Evolutionary conservation across 2,888 invertebrate genomes (phyloP).

Genomic region (Meloe dianella): DNA sequence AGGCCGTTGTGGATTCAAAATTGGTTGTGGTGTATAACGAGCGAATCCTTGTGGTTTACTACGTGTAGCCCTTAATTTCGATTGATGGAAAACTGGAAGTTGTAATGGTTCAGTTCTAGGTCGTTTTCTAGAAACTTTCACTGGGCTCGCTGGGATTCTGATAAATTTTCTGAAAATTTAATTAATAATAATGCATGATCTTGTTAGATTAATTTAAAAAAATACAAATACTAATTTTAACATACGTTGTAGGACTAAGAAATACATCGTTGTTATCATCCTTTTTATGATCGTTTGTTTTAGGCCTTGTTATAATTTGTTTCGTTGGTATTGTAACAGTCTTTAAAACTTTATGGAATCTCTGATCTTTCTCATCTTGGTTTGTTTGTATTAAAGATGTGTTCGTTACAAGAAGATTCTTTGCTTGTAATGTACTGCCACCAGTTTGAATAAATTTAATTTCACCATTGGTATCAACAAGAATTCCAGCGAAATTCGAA

Average conservation of each 20-base stretch:
- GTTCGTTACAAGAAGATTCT: conserved; percentile 56
- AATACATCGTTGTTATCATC: conserved; percentile 78
- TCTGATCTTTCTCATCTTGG: conserved; percentile 44
- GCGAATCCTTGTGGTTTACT: conserved; percentile 62
- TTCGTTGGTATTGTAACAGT: conserved; percentile 51
- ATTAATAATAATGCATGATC: too few relatives aligned
- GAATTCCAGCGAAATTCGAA: conserved; percentile 65
- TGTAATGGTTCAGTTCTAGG: conserved; percentile 68
- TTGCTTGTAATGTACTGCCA: conserved; percentile 58
- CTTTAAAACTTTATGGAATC: conserved; percentile 50
- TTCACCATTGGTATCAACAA: conserved; percentile 68
- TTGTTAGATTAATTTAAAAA: too few relatives aligned
- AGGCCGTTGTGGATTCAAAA: conserved; percentile 88
- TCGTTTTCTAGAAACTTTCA: conserved; percentile 69
- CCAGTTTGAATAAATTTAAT: conserved; percentile 67
- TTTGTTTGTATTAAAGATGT: conserved; percentile 45
- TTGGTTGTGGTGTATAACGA: conserved; percentile 91
- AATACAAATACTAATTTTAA: conserved; percentile 21
- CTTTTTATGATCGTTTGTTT: conserved; percentile 62
- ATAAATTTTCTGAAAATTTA: conserved; percentile 31
- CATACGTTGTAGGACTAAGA: conserved; percentile 71
- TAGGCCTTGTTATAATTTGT: conserved; percentile 51
- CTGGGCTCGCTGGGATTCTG: conserved; percentile 73
- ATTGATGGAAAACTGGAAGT: conserved; percentile 60
- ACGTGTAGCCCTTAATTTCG: conserved; percentile 62